A percentile compares a stretch with the other conserved stretches of the same genome.
Conservation (phyloP, 2,888 invertebrate genomes). For the Koerneria pararmatus region DNA sequence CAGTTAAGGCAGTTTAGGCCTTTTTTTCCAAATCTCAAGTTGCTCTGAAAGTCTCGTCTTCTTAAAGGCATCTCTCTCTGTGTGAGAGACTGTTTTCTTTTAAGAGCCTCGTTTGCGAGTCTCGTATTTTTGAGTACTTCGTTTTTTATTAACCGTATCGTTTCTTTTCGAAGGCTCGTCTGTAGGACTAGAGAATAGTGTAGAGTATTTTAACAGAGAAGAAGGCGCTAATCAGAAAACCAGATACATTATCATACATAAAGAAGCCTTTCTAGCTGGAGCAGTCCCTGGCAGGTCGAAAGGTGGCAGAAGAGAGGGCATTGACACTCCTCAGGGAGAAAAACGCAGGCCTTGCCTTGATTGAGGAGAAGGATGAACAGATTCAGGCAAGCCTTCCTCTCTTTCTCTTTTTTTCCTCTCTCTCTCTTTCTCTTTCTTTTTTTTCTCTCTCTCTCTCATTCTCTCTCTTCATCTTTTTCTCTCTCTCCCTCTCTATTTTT, state of each 20-base stretch:
- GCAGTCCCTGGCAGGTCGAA: conserved; percentile 27
- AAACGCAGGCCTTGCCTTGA: conserved; percentile 25
- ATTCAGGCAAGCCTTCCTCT: conserved; percentile 21
- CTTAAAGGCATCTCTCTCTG: neutral
- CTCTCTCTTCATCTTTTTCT: no score
- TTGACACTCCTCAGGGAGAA: conserved; percentile 36
- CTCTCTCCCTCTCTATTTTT: no score
- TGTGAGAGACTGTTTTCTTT: no score
- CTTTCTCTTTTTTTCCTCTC: neutral
- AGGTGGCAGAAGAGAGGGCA: conserved; percentile 31
- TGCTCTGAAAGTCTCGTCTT: conserved; percentile 23
- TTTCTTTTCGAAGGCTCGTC: no score
- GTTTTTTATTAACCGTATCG: no score
- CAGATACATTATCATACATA: neutral
- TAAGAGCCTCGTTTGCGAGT: no score
- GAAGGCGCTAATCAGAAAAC: neutral
- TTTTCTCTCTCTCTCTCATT: no score
- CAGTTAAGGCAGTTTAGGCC: no score
- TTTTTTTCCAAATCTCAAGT: no score
- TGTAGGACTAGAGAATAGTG: no score
- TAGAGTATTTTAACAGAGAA: neutral
- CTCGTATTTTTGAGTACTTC: no score
- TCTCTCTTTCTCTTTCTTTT: no score
- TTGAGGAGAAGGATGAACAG: conserved; percentile 39
- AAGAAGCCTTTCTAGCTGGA: conserved; percentile 32